A percentile compares a stretch with the other conserved stretches of the same genome.
These are phyloP conservation scores for Dryocosmus kuriphilus DNA, from an alignment of 2,888 invertebrate genomes.

Conservation along the genomic window DNA sequence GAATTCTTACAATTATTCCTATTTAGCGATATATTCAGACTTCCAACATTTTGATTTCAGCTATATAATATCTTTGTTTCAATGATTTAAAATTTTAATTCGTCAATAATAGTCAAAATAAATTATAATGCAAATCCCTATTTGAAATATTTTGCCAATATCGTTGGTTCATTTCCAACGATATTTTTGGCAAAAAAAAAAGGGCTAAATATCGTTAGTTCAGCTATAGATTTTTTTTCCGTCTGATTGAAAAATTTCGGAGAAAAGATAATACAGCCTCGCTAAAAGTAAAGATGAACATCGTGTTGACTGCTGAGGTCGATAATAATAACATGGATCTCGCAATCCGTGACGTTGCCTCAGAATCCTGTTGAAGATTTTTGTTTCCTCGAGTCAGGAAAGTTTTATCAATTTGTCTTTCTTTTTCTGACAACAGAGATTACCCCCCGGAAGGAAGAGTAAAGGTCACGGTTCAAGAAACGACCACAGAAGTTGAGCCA, in stretches of 20 bases:
- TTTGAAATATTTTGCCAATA: too few species aligned
- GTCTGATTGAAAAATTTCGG: not conserved
- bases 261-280: not conserved
- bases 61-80: too few species aligned
- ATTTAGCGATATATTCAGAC: too few species aligned
- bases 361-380: not conserved
- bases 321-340: constrained; percentile 6
- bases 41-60: too few species aligned
- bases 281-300: constrained; percentile 10
- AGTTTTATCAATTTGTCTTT: not conserved
- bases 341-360: constrained; percentile 1
- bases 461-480: constrained; percentile 78
- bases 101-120: too few species aligned
- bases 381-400: not conserved
- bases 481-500: constrained; percentile 75
- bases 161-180: too few species aligned
- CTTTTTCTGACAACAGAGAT: constrained; percentile 61
- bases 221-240: too few species aligned
- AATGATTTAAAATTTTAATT: too few species aligned
- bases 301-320: not conserved
- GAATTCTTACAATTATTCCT: too few species aligned
- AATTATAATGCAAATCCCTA: too few species aligned
- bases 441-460: constrained; percentile 75
- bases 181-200: too few species aligned
- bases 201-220: too few species aligned